Evolutionary conservation across 2,888 invertebrate genomes (phyloP).

Genomic region (Rutpela maculata): DNA sequence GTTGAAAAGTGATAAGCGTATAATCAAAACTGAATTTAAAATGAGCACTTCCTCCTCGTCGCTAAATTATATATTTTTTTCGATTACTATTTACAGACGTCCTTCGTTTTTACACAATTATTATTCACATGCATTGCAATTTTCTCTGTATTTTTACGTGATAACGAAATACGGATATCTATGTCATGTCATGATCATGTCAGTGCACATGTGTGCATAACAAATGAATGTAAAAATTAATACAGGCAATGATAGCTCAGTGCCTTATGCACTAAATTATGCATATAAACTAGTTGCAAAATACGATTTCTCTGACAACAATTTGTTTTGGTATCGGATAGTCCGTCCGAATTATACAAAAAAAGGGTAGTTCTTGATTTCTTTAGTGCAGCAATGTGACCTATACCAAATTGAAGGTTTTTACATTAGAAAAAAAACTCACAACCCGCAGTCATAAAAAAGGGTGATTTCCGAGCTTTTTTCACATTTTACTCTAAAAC

Average conservation of each 20-base stretch:
- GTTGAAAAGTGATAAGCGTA: slow-evolving; percentile 44
- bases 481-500: too few species aligned
- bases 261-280: neutral
- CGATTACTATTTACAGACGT: slow-evolving; percentile 36
- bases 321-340: too few species aligned
- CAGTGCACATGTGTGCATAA: slow-evolving; percentile 30
- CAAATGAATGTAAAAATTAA: slow-evolving; percentile 6
- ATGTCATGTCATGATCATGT: slow-evolving; percentile 24
- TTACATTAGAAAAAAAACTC: too few species aligned
- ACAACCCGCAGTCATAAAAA: too few species aligned
- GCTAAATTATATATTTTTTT: slow-evolving; percentile 45
- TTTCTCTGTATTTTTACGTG: slow-evolving; percentile 40
- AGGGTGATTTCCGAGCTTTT: too few species aligned
- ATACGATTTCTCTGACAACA: too few species aligned
- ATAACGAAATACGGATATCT: slow-evolving; percentile 23
- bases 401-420: too few species aligned
- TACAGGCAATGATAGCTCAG: neutral
- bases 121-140: slow-evolving; percentile 46
- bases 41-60: slow-evolving; percentile 43
- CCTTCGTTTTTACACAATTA: slow-evolving; percentile 45
- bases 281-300: neutral
- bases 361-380: too few species aligned
- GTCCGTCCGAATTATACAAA: too few species aligned
- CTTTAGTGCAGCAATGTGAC: too few species aligned
- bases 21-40: slow-evolving; percentile 44